Percentiles rank a stretch among this genome's conserved stretches.
phyloP scores from a whole-genome alignment of 2,797 vertebrate genomes.

The Aplochiton taeniatus region DNA sequence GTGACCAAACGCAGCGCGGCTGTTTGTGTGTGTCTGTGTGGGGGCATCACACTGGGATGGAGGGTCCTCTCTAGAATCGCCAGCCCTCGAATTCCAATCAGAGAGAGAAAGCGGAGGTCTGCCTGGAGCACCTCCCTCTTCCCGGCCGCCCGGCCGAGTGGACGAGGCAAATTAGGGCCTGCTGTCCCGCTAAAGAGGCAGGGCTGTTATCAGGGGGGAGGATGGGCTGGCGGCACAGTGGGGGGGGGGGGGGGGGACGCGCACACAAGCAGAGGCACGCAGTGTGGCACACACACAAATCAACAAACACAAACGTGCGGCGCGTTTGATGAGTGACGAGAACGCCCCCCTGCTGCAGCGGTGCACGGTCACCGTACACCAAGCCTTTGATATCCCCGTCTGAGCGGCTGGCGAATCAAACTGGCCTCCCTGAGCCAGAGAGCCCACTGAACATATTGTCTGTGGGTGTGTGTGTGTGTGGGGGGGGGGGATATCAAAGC shows the following conservation, averaged over 20 bases:
- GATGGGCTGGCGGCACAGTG: constrained; percentile 22
- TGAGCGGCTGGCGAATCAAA: constrained; percentile 14
- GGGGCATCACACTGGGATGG: not conserved
- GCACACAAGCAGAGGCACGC: constrained; percentile 1
- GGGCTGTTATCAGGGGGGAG: constrained; percentile 53
- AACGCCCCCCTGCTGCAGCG: constrained; percentile 16
- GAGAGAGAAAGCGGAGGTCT: constrained; percentile 43
- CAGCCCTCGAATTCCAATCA: constrained; percentile 48
- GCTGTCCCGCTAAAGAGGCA: constrained; percentile 54
- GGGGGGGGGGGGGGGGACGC: constrained; percentile 25
- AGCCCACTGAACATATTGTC: too few species aligned
- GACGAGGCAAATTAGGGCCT: constrained; percentile 62
- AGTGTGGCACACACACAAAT: constrained; percentile 3
- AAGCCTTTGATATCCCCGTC: constrained; percentile 38
- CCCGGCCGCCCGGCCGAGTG: constrained; percentile 37
- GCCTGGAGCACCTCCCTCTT: constrained; percentile 38
- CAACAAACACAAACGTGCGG: not conserved
- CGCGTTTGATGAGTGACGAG: constrained; percentile 35
- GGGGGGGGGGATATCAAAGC: too few species aligned
- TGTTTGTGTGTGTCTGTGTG: not conserved
- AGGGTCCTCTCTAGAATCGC: constrained; percentile 19
- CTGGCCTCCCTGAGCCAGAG: too few species aligned
- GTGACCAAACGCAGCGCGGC: too few species aligned
- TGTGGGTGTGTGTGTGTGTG: too few species aligned
- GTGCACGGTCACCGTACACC: constrained; percentile 20